Conservation (phyloP, 2,888 invertebrate species). For the Diaprepes abbreviatus region DNA sequence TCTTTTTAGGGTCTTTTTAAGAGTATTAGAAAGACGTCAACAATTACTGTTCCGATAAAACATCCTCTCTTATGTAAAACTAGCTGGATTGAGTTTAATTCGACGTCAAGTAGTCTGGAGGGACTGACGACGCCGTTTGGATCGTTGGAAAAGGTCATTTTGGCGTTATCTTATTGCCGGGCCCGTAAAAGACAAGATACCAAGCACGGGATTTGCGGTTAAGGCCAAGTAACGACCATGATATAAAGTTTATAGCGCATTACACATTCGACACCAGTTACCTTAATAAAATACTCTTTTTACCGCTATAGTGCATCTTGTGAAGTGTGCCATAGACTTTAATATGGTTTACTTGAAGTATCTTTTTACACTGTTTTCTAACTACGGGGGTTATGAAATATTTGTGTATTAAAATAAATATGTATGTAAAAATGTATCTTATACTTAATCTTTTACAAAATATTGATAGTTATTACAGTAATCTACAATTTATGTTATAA, state of each 20-base stretch:
- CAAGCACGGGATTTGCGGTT: constrained; percentile 66
- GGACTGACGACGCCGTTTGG: constrained; percentile 62
- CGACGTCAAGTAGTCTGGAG: constrained; percentile 63
- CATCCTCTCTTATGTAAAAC: constrained; percentile 54
- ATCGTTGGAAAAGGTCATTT: constrained; percentile 65
- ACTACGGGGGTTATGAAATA: too few species aligned
- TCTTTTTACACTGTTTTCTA: too few species aligned
- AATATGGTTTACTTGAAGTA: not conserved
- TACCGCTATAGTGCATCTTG: constrained; percentile 35
- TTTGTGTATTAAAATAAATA: too few species aligned
- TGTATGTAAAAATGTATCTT: too few species aligned
- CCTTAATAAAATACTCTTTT: constrained; percentile 66
- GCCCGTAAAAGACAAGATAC: constrained; percentile 65
- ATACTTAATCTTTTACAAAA: too few species aligned
- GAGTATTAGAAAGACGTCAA: constrained; percentile 28
- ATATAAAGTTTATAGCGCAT: constrained; percentile 68
- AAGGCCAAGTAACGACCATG: constrained; percentile 65
- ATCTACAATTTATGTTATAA: too few species aligned
- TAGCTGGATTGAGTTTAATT: constrained; percentile 57
- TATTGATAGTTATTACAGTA: too few species aligned
- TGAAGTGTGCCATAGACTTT: not conserved
- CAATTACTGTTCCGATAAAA: constrained; percentile 34
- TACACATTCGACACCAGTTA: constrained; percentile 68
- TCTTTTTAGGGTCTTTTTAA: constrained; percentile 25
- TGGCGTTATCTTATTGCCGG: constrained; percentile 63